Conservation (phyloP, 92 coral and sea anemone species). For the Bergia puertoricense region DNA sequence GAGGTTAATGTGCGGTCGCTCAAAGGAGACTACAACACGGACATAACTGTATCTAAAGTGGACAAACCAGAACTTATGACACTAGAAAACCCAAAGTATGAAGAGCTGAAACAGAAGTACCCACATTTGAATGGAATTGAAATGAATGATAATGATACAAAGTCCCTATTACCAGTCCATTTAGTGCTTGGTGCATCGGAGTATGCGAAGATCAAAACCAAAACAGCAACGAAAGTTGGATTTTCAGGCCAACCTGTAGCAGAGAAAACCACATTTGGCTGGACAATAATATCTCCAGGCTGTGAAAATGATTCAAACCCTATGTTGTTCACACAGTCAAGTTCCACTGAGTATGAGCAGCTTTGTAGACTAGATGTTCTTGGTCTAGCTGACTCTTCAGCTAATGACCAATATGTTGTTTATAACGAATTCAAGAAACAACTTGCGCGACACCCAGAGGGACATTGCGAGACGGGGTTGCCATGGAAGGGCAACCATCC, state of each 20-base stretch:
- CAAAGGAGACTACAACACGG: conserved; percentile 19
- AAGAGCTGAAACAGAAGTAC: neutral
- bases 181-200: conserved; percentile 58
- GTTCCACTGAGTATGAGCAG: conserved; percentile 43
- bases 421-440: conserved; percentile 7
- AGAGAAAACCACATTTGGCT: conserved; percentile 39
- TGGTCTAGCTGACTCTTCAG: conserved; percentile 51
- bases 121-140: conserved; percentile 50
- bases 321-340: conserved; percentile 31
- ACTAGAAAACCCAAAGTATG: too few species aligned
- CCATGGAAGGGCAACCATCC: conserved; percentile 32
- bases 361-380: conserved; percentile 59
- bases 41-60: conserved; percentile 51
- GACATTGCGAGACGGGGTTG: conserved; percentile 19
- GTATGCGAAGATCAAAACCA: conserved; percentile 42
- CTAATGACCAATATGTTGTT: conserved; percentile 43
- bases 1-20: conserved; percentile 31
- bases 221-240: conserved; percentile 18
- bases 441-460: conserved; percentile 31
- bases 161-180: conserved; percentile 53
- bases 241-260: conserved; percentile 59
- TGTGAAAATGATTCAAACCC: conserved; percentile 21
- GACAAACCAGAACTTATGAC: conserved; percentile 49
- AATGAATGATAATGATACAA: conserved; percentile 50
- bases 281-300: conserved; percentile 58